Evolutionary conservation across 2,888 invertebrate genomes (phyloP).

Genomic region (Flexamia atlantica): DNA sequence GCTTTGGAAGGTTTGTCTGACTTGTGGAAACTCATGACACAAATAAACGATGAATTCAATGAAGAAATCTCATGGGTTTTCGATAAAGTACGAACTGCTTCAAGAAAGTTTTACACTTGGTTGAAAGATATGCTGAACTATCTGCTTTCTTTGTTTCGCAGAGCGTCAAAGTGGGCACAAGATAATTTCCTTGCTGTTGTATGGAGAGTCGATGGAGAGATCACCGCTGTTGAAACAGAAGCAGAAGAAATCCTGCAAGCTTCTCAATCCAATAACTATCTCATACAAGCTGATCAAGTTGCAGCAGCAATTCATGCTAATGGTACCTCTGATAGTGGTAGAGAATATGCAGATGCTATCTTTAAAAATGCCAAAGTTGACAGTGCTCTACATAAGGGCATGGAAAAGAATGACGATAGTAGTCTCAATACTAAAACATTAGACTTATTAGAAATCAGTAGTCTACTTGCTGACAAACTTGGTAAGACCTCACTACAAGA

Average conservation of each 20-base stretch:
- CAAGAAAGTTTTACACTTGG: not conserved
- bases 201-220: not conserved
- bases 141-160: not conserved
- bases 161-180: not conserved
- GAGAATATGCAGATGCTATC: not conserved
- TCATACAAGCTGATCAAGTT: not conserved
- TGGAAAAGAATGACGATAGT: not conserved
- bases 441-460: not conserved
- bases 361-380: constrained; percentile 5
- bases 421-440: not conserved
- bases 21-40: not conserved
- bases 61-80: not conserved
- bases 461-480: not conserved
- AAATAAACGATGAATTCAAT: not conserved
- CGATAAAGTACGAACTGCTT: not conserved
- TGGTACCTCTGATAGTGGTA: not conserved
- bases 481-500: not conserved
- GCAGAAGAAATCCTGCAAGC: constrained; percentile 4
- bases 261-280: not conserved
- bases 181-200: not conserved
- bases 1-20: not conserved
- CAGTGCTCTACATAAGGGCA: not conserved
- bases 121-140: not conserved
- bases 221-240: not conserved
- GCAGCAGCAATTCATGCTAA: not conserved